Evolutionary conservation across 1,140 invertebrate genomes (phyloP), one percentile per base, ranked within the genome.

Genomic region (Acromyrmex charruanus): DNA sequence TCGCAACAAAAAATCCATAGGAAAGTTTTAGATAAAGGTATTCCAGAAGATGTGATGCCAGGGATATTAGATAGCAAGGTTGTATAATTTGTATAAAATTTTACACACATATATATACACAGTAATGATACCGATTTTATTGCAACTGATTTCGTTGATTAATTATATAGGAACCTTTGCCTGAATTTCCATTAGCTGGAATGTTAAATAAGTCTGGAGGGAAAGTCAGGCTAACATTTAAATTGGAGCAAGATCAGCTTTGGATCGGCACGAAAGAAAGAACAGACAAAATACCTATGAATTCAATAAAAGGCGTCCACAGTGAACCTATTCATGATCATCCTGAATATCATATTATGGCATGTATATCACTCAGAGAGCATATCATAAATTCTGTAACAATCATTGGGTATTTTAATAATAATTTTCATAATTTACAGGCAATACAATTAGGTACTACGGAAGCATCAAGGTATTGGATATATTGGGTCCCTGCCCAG

Each of bases 231-330:
- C 96, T 99, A 77, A 99, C 98, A 59, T 99, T 99, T 94, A 99
- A 99, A 96, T 95, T 99, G 90, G 98, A 99, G 95, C 96, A 97
- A 84, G 98, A 99, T 95, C 98, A 99, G 94, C 95, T 99, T 9
- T 99, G 98, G 98, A 97, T 99, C 74, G 98, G 98, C 61, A 99
- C 98, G 21, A 99, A 99, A 96, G 98, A 99, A 95, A 96, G 98
- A 91, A 99, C 98, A 89, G 98, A 99, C 92, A 99, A 99, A 95
- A 96, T 99, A 92, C 97, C 97, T 86, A 98, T 99, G 97, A 98
- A 97, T 91, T 98, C 98, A 39, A 99, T 99, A 88, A 98, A 98
- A 96, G 97, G 97, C 95, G 96, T 98, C 89, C 96, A 97, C 18
- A 97, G 95, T 93, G 98, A 99, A 96, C 97, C 98, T 21, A 98